A percentile compares a stretch with the other conserved stretches of the same genome.
Evolutionary conservation across 2,888 invertebrate species (phyloP).

Genomic region (Rhodophaea formosa): DNA sequence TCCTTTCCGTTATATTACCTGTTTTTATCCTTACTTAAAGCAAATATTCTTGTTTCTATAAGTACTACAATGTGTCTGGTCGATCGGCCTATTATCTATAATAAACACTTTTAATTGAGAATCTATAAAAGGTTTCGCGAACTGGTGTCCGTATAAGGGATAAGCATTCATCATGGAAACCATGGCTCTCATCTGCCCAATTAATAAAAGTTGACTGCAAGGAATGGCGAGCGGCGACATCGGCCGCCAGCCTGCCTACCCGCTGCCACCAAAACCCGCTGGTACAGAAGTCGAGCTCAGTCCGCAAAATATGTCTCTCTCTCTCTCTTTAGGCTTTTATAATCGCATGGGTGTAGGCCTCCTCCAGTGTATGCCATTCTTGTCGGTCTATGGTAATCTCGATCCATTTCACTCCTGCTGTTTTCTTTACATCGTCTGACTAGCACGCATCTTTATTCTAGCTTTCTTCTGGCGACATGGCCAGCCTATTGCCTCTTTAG

Average conservation of each 20-base stretch:
- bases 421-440: too few species aligned
- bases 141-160: constrained; percentile 71
- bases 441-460: too few species aligned
- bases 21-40: constrained; percentile 76
- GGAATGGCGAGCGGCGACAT: constrained; percentile 67
- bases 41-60: constrained; percentile 77
- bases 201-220: constrained; percentile 79
- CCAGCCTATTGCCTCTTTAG: too few species aligned
- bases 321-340: too few species aligned
- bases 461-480: too few species aligned
- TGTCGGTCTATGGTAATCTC: too few species aligned
- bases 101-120: constrained; percentile 81
- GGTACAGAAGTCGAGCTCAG: background rate
- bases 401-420: too few species aligned
- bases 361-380: too few species aligned
- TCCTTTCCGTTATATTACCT: constrained; percentile 79
- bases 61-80: constrained; percentile 65
- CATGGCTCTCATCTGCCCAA: constrained; percentile 80
- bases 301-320: background rate
- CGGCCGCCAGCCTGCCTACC: constrained; percentile 59
- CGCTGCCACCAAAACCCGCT: constrained; percentile 37
- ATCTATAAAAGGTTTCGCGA: constrained; percentile 81
- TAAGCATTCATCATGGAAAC: constrained; percentile 76
- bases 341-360: too few species aligned
- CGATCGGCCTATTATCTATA: constrained; percentile 75